Evolutionary conservation across 1,140 invertebrate species (phyloP), one percentile per base, ranked within the genome.

Genomic region (Drosophila burlai): DNA sequence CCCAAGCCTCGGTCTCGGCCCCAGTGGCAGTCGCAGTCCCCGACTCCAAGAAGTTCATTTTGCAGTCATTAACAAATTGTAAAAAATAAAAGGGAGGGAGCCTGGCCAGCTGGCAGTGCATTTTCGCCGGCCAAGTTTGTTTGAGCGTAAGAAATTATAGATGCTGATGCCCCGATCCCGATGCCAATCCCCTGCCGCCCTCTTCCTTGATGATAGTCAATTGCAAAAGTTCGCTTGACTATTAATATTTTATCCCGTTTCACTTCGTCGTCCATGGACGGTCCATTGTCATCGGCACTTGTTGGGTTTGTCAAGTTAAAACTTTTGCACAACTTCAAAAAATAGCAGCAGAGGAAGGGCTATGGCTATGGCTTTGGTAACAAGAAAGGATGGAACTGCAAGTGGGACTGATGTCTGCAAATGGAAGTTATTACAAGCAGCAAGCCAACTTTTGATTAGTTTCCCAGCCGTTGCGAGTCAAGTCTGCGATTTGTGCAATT

Each of bases 11-110:
- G 52, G 40, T 42, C 45, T 13, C 16, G 26, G 40, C 16, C 42
- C 38, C 36, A 55, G 18, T 54, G 18, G 24, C 55, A 36, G 16
- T 50, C 29, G 15, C 36, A 18, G 58, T n/a, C 45, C 3, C 21
- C 46, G 40, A 11, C 52, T 54, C 63, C 60, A 45, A 75, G 81
- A 85, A 90, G 86, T 90, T 90, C 85, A 90, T 90, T 90, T 80
- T 82, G 75, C 72, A 91, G 85, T 90, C 90, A 90, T 90, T 90
- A 90, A 90, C 85, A 90, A 90, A 90, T 90, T 90, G 85, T 89
- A 76, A 91, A 89, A 49, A 31, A 40, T 13, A 40, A 15, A 24
- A 21, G 18, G 26, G 26, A 47, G 13, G 49, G 24, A 38, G 64
- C 52, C 36, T 55, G 34, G 52, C 36, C 71, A 79, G 59, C 76